These are phyloP conservation scores for Emmelina monodactyla DNA, from an alignment of 2,888 invertebrate genomes.

Conservation along the genomic window DNA sequence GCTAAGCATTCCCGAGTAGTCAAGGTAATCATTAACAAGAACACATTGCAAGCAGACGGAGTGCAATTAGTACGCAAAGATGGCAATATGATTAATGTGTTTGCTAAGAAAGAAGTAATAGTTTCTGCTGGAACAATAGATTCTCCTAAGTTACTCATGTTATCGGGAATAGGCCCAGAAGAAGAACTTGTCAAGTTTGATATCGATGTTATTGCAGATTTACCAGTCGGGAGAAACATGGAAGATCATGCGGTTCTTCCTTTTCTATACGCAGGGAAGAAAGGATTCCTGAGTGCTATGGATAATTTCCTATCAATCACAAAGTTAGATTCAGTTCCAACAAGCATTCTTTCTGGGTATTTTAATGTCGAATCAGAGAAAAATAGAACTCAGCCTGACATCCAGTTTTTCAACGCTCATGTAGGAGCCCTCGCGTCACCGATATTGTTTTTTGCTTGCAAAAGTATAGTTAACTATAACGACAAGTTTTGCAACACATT, in stretches of 20 bases:
- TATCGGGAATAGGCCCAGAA: conserved; percentile 43
- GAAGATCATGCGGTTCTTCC: conserved; percentile 36
- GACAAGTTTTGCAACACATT: conserved; percentile 19
- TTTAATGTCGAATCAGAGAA: conserved; percentile 25
- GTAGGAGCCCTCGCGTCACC: conserved; percentile 34
- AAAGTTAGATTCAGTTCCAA: conserved; percentile 26
- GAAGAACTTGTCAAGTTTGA: conserved; percentile 27
- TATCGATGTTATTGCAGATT: conserved; percentile 29
- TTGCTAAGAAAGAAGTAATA: conserved; percentile 34
- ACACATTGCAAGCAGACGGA: conserved; percentile 27
- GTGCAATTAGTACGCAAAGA: conserved; percentile 27
- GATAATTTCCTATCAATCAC: conserved; percentile 24
- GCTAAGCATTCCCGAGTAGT: conserved; percentile 35
- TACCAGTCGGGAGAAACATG: conserved; percentile 45
- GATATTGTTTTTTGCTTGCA: conserved; percentile 24
- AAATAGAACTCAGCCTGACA: conserved; percentile 26
- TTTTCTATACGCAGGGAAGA: conserved; percentile 29
- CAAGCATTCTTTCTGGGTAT: conserved; percentile 32
- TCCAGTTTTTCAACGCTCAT: conserved; percentile 39
- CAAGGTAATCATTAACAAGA: conserved; percentile 32
- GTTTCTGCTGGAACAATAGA: conserved; percentile 43
- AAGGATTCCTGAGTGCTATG: conserved; percentile 32
- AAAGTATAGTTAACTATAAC: conserved; percentile 23
- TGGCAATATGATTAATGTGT: conserved; percentile 26
- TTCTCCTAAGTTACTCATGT: conserved; percentile 42